Percentiles rank a stretch among this genome's conserved stretches.
phyloP scores from a whole-genome alignment of 2,113 vertebrate genomes.

The Corythoichthys haematopterus region DNA sequence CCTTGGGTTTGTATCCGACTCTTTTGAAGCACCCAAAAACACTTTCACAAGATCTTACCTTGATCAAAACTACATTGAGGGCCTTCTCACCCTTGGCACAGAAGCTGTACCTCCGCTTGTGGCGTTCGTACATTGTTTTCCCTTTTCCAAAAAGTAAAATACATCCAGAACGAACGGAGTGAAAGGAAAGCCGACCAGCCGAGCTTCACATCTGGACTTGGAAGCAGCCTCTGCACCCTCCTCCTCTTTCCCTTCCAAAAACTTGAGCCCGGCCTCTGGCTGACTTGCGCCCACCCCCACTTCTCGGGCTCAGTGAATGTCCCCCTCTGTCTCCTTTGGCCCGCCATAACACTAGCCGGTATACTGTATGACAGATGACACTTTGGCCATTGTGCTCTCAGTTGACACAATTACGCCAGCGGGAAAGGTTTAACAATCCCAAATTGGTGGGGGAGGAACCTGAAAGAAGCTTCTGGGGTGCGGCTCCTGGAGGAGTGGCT shows the following conservation, averaged over 20 bases:
- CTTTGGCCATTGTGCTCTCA: constrained; percentile 24
- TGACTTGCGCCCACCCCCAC: constrained; percentile 39
- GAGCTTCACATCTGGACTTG: constrained; percentile 70
- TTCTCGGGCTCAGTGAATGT: constrained; percentile 20
- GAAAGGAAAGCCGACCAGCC: constrained; percentile 50
- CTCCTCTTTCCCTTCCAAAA: constrained; percentile 38
- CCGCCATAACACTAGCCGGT: constrained; percentile 17
- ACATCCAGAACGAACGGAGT: constrained; percentile 63
- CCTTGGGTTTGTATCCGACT: neutral
- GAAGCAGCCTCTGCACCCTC: constrained; percentile 58
- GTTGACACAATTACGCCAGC: constrained; percentile 19
- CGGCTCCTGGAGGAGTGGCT: neutral
- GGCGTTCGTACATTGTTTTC: constrained; percentile 91
- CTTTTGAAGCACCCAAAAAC: neutral
- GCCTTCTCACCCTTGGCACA: constrained; percentile 86
- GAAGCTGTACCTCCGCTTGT: constrained; percentile 91
- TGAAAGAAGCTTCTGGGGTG: neutral
- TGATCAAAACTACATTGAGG: constrained; percentile 90
- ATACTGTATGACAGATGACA: constrained; percentile 30
- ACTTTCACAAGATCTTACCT: constrained; percentile 76
- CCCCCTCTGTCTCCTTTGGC: constrained; percentile 17
- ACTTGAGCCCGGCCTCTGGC: constrained; percentile 44
- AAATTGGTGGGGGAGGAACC: constrained; percentile 20
- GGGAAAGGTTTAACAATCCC: constrained; percentile 25
- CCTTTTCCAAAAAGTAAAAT: constrained; percentile 8